Evolutionary conservation across 2,113 vertebrate genomes (phyloP).

Genomic region (Brevimyrus niger): DNA sequence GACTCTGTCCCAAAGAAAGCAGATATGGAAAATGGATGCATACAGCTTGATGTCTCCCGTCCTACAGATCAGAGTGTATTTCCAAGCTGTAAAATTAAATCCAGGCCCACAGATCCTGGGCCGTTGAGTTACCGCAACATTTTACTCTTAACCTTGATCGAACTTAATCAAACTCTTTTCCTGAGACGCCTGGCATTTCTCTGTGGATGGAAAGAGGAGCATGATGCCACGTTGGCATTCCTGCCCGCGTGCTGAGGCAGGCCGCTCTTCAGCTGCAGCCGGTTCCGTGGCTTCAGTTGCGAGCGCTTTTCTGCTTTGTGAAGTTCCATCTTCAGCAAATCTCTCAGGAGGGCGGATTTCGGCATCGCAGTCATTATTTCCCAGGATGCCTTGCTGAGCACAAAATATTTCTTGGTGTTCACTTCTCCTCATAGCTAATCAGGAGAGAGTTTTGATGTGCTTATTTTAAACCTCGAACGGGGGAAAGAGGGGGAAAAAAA

Average conservation of each 20-base stretch:
- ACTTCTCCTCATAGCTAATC: conserved; percentile 36
- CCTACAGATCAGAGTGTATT: neutral
- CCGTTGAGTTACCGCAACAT: neutral
- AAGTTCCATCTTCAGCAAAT: neutral
- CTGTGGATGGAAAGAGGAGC: neutral
- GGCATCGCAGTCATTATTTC: conserved; percentile 18
- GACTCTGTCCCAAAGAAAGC: neutral
- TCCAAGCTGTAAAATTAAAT: neutral
- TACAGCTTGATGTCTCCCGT: neutral
- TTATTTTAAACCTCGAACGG: conserved; percentile 38
- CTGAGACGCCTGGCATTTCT: neutral
- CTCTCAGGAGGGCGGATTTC: conserved; percentile 20
- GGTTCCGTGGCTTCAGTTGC: neutral
- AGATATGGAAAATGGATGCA: neutral
- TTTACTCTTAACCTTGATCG: neutral
- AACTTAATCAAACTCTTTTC: neutral
- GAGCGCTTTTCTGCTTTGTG: neutral
- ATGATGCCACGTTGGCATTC: neutral
- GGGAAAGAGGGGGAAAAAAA: neutral
- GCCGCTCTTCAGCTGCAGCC: neutral
- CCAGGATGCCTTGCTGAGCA: conserved; percentile 11
- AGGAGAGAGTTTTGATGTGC: conserved; percentile 41
- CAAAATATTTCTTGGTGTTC: conserved; percentile 30
- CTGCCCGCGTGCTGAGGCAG: neutral
- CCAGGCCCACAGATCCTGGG: neutral